Evolutionary conservation across 1,140 invertebrate species (phyloP), one percentile per base, ranked within the genome.

Genomic region (Heliconius hermathena): DNA sequence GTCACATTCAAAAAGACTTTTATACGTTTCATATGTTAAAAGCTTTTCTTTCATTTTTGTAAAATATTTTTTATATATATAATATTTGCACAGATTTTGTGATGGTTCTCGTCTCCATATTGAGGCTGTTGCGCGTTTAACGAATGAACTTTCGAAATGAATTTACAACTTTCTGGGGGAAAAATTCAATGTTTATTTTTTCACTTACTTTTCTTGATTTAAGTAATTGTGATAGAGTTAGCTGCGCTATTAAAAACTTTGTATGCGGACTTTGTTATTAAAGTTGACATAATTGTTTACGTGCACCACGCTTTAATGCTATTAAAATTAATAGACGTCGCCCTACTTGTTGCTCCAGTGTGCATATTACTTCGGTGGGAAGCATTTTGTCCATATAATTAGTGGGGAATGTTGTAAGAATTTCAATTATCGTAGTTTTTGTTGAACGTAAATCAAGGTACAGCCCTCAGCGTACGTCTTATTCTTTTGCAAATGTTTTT

Each of bases 401-500:
- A 66, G 22, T 26, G 13, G 60, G 9, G 8, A 4, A 13, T 29
- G 11, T 66, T 66, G 22, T 66, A 66, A 66, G 60, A 66, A 26
- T 66, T 66, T 9, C 60, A 16, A 66, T 66, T 22, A 66, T n/a
- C 8, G 60, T 66, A 0, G 2, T 29, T 66, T 66, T 29, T 66
- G 22, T 66, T 26, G 9, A 29, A 66, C 3, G 1, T 66, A 66
- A 13, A 66, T 9, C n/a, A 66, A 66, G n/a, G n/a, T 26, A 29
- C 60, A 66, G 11, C n/a, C 11, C 22, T 66, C 22, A 66, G 22
- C 4, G 1, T 71, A 78, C 81, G 80, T 77, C 82, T 89, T 89
- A 88, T 89, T 85, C 87, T 91, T 91, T 89, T 88, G 84, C 84
- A 83, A 89, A 81, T 80, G 79, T 83, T 87, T 84, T 87, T 81